Base-by-base conservation (phyloP, 2,797 vertebrate genomes). In the Lithobates pipiens region DNA sequence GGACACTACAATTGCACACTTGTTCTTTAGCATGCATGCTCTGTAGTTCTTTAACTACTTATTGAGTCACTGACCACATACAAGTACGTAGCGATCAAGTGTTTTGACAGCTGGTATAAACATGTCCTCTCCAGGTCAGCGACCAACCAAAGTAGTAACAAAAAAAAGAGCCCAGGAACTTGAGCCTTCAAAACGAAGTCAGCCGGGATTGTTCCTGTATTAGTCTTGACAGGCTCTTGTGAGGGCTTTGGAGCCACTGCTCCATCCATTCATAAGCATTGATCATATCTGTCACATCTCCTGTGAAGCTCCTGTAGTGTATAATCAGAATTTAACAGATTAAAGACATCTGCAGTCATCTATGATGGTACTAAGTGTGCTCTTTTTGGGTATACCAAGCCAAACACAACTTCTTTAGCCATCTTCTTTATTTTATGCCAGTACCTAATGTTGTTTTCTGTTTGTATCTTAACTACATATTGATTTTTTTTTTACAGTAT, bases 401-500 rank as follows among this genome's bases (percentile, higher is more conserved):
- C 44, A 46, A 46, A 46, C 44, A 13, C 44, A 46, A 46, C 44
- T 46, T 46, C 44, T 46, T 44, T 44, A 44, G 1, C 36, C 1
- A 0, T 1, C 21, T 57, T 57, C 15, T 5, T 13, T 57, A 23
- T 6, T 5, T 57, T 61, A 23, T 61, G 5, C 2, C 21, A n/a
- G 21, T 61, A 7, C 18, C 21, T 61, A 23, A 23, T 7, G n/a
- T 7, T 9, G 21, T 61, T 23, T 61, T 61, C 1, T 61, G 54
- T 61, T 61, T 61, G 54, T 23, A 61, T 61, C 18, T 8, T 61
- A 23, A 61, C 21, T 61, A 23, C 10, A 6, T 61, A 18, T 61
- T 61, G 21, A 54, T 44, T 67, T 23, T 88, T 85, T 86, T 32
- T 0, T 63, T 85, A 87, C 91, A 99, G 98, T 99, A 99, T 96